Base-by-base conservation (phyloP, 2,888 invertebrate species). In the Tupiocoris notatus region DNA sequence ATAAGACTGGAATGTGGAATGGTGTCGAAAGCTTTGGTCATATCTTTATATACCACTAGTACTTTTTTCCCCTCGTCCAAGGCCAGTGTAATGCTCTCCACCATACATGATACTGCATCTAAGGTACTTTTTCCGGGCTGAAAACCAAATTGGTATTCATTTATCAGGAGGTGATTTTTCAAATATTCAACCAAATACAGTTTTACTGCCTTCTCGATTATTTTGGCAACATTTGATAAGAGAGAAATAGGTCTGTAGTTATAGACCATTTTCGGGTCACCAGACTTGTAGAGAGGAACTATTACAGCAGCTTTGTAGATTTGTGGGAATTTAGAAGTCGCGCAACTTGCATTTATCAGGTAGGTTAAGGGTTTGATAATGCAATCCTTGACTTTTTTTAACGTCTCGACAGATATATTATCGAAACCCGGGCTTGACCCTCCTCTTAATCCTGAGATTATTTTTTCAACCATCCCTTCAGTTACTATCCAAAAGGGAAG, bases 21-120 rank as follows among this genome's bases (percentile, higher is more conserved):
- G 1, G 74, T 64, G 56, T 74, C 74, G 21, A 63, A 74, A n/a
- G 64, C 74, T 64, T 74, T 74, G 12, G 64, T 74, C 57, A 64
- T 20, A 64, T 64, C 74, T 63, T 74, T 64, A 22, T 57, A 64
- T 56, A 74, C 56, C 16, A 64, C 64, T 17, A 74, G 9, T 39
- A 74, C 74, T 21, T 64, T 74, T 56, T 74, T 63, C 21, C 64
- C 64, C 24, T 2, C 25, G 1, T 71, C 71, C 54, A 71, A 9
- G 3, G 71, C 71, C 1, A 71, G 2, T 2, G 71, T 62, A 3
- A 71, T 18, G n/a, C 61, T 71, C 25, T 71, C 71, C 18, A 71
- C 62, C 9, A 71, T 22, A 20, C 62, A 61, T 20, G 61, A 24
- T 9, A 62, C 39, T 61, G 71, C 24, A 25, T 24, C 62, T 1